Evolutionary conservation across 2,797 vertebrate species (phyloP).

Genomic region (Microhierax caerulescens): DNA sequence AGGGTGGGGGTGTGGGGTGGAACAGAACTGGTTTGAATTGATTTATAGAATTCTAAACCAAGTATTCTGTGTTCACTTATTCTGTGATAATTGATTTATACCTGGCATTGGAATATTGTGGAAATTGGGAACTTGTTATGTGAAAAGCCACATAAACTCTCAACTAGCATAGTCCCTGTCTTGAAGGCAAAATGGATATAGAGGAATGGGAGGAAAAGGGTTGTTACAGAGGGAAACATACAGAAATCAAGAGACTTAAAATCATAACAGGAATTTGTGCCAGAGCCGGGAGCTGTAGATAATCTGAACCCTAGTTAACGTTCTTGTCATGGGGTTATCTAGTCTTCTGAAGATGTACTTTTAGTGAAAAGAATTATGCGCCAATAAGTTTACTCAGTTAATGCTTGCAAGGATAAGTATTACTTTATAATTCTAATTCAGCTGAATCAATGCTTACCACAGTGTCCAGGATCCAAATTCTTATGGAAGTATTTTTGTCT

Average conservation of each 20-base stretch:
- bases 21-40: neutral
- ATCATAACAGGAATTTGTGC: neutral
- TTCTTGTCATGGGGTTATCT: neutral
- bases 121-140: neutral
- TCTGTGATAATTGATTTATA: neutral
- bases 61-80: neutral
- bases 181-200: neutral
- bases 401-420: neutral
- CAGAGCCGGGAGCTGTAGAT: neutral
- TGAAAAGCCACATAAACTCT: neutral
- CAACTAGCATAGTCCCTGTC: neutral
- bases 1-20: accelerated
- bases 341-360: neutral
- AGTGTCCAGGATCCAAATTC: neutral
- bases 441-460: neutral
- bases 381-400: neutral
- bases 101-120: neutral
- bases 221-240: neutral
- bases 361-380: too few relatives aligned
- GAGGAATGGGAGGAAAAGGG: neutral
- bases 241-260: neutral
- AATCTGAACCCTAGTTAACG: neutral
- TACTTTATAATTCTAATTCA: neutral
- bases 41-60: neutral
- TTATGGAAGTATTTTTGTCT: neutral